Evolutionary conservation across 2,113 vertebrate species (phyloP).

Genomic region (Ochotona curzoniae): DNA sequence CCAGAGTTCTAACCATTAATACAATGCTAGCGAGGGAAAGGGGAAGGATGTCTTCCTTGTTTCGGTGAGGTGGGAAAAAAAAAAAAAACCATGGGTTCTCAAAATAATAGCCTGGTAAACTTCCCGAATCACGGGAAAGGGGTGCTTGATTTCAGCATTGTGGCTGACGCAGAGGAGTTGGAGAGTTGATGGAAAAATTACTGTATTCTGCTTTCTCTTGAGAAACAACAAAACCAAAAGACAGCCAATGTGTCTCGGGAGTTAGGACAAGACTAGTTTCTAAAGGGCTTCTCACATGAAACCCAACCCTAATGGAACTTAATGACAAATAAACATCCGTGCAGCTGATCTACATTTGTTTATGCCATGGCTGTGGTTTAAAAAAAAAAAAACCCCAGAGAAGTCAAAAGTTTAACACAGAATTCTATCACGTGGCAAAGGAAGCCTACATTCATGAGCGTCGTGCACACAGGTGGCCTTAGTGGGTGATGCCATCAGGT

Average conservation of each 20-base stretch:
- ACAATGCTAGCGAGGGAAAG: not conserved
- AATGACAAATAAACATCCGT: slow-evolving; percentile 10
- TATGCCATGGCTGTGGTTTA: not conserved
- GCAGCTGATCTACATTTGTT: not conserved
- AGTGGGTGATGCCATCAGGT: not conserved
- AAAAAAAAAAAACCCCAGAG: not conserved
- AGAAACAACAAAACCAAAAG: slow-evolving; percentile 41
- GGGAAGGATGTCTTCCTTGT: not conserved
- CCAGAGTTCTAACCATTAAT: not conserved
- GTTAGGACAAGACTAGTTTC: slow-evolving; percentile 3
- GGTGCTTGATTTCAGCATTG: not conserved
- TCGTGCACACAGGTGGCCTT: not conserved
- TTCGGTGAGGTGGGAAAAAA: not conserved
- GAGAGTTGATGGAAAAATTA: slow-evolving; percentile 37
- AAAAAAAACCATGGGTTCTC: not conserved
- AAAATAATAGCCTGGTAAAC: not conserved
- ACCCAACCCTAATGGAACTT: slow-evolving; percentile 41
- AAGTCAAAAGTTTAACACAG: slow-evolving; percentile 14
- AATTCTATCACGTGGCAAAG: not conserved
- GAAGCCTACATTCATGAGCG: not conserved
- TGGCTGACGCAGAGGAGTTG: not conserved
- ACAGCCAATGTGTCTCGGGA: slow-evolving; percentile 7
- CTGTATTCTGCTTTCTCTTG: not conserved
- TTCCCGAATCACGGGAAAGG: not conserved
- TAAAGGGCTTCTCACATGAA: slow-evolving; percentile 36